Percentiles rank a stretch among this genome's conserved stretches.
These are phyloP conservation scores for Drosophila watanabei DNA, from an alignment of 1,140 invertebrate species.

Conservation along the genomic window DNA sequence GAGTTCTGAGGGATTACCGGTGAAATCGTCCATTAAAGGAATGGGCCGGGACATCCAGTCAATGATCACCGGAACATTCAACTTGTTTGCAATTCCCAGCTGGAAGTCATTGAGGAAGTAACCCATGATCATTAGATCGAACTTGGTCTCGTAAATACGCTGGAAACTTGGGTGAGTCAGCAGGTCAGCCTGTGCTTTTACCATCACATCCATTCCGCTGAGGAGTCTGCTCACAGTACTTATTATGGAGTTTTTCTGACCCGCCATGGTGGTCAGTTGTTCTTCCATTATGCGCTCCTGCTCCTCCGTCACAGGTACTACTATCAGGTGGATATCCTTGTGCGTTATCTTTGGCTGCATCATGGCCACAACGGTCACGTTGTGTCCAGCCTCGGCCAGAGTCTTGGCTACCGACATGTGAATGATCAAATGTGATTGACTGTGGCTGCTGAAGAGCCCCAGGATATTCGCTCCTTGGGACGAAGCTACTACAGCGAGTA, in stretches of 20 bases:
- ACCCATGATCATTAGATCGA: constrained; percentile 75
- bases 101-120: constrained; percentile 75
- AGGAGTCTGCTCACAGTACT: constrained; percentile 37
- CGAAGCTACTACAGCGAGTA: constrained; percentile 11
- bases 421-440: constrained; percentile 74
- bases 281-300: constrained; percentile 34
- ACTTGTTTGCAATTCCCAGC: constrained; percentile 65
- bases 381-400: constrained; percentile 71
- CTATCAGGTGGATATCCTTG: constrained; percentile 64
- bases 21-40: constrained; percentile 17
- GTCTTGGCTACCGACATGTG: constrained; percentile 71
- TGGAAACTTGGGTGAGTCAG: constrained; percentile 58
- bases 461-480: constrained; percentile 66
- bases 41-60: constrained; percentile 55
- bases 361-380: constrained; percentile 72
- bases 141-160: constrained; percentile 69
- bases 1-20: constrained; percentile 64
- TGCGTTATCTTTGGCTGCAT: constrained; percentile 59
- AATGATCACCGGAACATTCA: constrained; percentile 68
- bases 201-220: constrained; percentile 48
- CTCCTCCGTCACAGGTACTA: constrained; percentile 54
- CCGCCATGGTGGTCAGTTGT: constrained; percentile 50
- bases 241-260: constrained; percentile 40
- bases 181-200: constrained; percentile 59
- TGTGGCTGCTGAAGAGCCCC: constrained; percentile 74